These are phyloP conservation scores for Philaethria dido DNA, from an alignment of 2,888 invertebrate species.

Conservation along the genomic window DNA sequence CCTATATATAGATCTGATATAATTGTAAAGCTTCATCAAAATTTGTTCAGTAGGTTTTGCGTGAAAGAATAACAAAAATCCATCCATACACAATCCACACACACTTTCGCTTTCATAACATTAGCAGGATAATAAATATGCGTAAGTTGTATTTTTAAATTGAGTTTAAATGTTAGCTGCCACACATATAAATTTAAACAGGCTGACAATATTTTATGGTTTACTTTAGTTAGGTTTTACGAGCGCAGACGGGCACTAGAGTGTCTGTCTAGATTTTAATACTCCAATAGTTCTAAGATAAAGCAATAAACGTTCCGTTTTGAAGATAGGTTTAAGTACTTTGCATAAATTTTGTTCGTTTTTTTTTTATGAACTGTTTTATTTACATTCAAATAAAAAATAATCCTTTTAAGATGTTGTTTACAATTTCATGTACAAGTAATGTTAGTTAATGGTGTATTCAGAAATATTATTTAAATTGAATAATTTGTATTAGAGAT, in stretches of 20 bases:
- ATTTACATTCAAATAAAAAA: neutral
- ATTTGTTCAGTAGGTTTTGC: no score
- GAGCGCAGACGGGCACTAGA: slow-evolving; percentile 73
- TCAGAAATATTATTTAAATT: no score
- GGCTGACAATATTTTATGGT: slow-evolving; percentile 80
- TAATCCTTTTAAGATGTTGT: neutral
- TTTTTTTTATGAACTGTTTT: slow-evolving; percentile 19
- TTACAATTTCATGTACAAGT: no score
- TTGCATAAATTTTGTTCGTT: slow-evolving; percentile 39
- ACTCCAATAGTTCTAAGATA: slow-evolving; percentile 45
- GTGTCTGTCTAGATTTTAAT: slow-evolving; percentile 77
- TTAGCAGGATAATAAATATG: no score
- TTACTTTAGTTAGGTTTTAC: slow-evolving; percentile 81
- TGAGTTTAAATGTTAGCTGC: slow-evolving; percentile 37
- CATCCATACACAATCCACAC: no score
- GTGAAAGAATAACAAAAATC: no score
- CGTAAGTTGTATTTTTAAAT: slow-evolving; percentile 38
- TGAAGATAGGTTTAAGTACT: slow-evolving; percentile 42
- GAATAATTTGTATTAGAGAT: no score
- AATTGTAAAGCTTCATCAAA: no score
- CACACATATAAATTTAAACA: slow-evolving; percentile 78
- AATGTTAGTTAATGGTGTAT: no score
- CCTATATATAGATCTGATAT: no score
- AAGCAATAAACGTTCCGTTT: slow-evolving; percentile 45
- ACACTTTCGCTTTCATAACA: no score